Base-by-base conservation (phyloP, 2,797 vertebrate genomes). In the Heliangelus exortis region DNA sequence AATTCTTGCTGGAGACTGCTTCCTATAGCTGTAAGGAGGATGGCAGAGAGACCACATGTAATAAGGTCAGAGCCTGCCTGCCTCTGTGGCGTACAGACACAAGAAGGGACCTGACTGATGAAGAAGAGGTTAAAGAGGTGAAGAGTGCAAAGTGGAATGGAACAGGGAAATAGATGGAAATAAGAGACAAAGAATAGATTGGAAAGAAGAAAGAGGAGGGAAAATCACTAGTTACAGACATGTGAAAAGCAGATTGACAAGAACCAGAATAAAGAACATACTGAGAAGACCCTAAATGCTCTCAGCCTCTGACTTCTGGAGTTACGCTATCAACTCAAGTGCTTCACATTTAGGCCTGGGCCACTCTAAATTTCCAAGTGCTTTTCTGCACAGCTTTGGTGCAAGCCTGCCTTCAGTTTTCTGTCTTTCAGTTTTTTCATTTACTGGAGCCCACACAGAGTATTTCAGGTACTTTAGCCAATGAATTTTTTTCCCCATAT, bases 121-220 rank as follows among this genome's bases (percentile, higher is more conserved):
- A 85, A 68, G 78, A 87, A 93, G 86, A 94, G 81, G 94, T 95
- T 92, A 92, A 89, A 95, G 81, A 87, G 84, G 92, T 92, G 87
- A 94, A 84, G 66, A 90, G 84, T 62, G 69, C 79, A 67, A 85
- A 93, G 79, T 53, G 20, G 73, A 91, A 89, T 78, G 75, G 92
- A 90, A 94, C 29, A 95, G 72, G 82, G 57, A 94, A 94, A 93
- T 86, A 92, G 80, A 81, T 84, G 79, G 69, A 91, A 90, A 92
- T 79, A 69, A 48, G 25, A 93, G 83, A 86, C 74, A 91, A 93
- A 94, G 29, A 71, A 82, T 72, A 86, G 69, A 50, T 57, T 79
- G 85, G 89, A 78, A 88, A 87, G 71, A 89, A 93, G 71, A 5
- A 86, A 66, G 63, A 91, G 79, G 62, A 90, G 88, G 66, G 69